Conservation (phyloP, 2,888 invertebrate species). For the Periphyllus acericola region DNA sequence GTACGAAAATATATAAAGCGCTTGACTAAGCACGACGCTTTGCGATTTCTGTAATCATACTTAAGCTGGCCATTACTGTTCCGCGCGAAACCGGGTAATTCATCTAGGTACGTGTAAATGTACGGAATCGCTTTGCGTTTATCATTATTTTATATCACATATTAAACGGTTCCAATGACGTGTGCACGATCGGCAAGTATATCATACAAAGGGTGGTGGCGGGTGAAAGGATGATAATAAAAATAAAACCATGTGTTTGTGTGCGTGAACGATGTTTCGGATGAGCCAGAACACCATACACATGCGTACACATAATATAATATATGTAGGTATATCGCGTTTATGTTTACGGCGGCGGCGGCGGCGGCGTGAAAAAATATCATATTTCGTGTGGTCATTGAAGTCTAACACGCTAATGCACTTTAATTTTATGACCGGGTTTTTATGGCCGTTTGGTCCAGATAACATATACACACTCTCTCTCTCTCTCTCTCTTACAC, state of each 20-base stretch:
- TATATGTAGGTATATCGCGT: slow-evolving; percentile 7
- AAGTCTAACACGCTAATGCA: slow-evolving; percentile 58
- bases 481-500: neutral
- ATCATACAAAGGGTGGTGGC: neutral
- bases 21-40: no score
- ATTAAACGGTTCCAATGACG: neutral
- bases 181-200: neutral
- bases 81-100: no score
- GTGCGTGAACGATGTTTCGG: slow-evolving; percentile 9
- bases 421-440: slow-evolving; percentile 57
- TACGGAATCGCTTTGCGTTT: neutral
- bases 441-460: slow-evolving; percentile 58
- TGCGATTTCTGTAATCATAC: no score
- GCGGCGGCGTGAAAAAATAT: slow-evolving; percentile 57
- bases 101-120: no score
- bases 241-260: neutral
- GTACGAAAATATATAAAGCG: no score
- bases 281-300: neutral
- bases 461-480: slow-evolving; percentile 18
- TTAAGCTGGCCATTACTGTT: no score
- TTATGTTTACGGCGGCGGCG: slow-evolving; percentile 31
- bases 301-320: neutral
- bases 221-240: slow-evolving; percentile 8
- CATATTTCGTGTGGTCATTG: slow-evolving; percentile 55
- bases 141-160: slow-evolving; percentile 15